Evolutionary conservation across 2,888 invertebrate genomes (phyloP).

Genomic region (Periphyllus acericola): DNA sequence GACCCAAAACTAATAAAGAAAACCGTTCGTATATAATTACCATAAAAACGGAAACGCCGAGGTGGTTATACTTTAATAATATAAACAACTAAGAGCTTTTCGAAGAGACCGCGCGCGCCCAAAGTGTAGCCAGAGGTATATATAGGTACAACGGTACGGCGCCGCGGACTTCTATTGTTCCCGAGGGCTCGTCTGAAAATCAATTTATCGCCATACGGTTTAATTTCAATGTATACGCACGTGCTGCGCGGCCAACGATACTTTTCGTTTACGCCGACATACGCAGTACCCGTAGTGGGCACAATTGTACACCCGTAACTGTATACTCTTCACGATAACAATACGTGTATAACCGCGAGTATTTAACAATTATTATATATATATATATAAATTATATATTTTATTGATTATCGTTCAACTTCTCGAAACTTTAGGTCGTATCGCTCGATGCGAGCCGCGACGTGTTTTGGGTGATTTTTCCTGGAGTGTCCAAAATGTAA

Average conservation of each 20-base stretch:
- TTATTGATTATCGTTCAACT: too few species aligned
- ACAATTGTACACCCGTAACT: too few species aligned
- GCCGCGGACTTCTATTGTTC: not conserved
- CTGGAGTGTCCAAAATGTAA: too few species aligned
- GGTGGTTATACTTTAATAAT: not conserved
- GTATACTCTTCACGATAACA: too few species aligned
- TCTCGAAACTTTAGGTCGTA: too few species aligned
- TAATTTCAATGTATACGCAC: not conserved
- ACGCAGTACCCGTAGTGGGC: not conserved
- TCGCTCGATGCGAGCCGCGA: too few species aligned
- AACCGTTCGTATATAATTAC: constrained; percentile 33
- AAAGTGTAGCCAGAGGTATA: not conserved
- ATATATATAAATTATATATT: too few species aligned
- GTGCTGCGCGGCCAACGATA: too few species aligned
- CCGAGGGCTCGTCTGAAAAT: constrained; percentile 2
- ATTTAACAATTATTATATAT: too few species aligned
- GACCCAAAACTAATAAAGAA: constrained; percentile 32
- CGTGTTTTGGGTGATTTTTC: too few species aligned
- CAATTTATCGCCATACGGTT: not conserved
- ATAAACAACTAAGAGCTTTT: constrained; percentile 7
- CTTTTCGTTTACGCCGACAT: too few species aligned
- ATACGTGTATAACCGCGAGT: too few species aligned
- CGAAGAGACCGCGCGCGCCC: not conserved
- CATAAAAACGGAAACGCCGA: not conserved
- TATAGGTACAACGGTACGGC: not conserved